phyloP scores from a whole-genome alignment of 2,888 invertebrate species.

The Limnephilus rhombicus region DNA sequence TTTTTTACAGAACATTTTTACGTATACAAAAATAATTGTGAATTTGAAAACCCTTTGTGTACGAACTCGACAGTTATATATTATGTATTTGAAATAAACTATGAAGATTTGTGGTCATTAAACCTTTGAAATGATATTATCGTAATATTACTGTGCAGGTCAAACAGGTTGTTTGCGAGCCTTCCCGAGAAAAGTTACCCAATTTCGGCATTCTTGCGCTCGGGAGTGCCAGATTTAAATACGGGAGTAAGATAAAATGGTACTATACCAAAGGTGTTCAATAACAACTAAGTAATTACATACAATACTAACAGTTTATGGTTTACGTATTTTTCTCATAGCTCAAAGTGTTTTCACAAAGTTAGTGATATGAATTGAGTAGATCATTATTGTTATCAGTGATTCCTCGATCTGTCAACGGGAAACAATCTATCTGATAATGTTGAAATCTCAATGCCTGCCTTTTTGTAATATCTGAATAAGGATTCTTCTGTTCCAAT shows the following conservation, averaged over 20 bases:
- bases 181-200: conserved; percentile 1
- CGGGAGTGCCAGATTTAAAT: neutral
- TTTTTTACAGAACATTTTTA: conserved; percentile 24
- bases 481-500: neutral
- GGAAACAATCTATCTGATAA: neutral
- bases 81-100: neutral
- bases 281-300: conserved; percentile 31
- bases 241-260: conserved; percentile 18
- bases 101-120: neutral
- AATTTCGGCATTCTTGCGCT: neutral
- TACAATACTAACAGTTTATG: neutral
- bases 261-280: conserved; percentile 38
- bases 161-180: neutral
- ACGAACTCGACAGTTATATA: neutral
- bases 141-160: neutral
- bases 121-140: neutral
- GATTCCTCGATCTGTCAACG: neutral
- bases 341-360: conserved; percentile 5
- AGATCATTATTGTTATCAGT: neutral
- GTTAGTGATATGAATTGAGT: neutral
- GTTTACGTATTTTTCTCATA: conserved; percentile 3
- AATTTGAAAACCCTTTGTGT: neutral
- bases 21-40: neutral
- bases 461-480: neutral
- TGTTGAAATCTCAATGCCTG: neutral